Percentiles rank a stretch among this genome's conserved stretches.
Conservation (phyloP, 2,888 invertebrate genomes). For the Girardia tigrina region DNA sequence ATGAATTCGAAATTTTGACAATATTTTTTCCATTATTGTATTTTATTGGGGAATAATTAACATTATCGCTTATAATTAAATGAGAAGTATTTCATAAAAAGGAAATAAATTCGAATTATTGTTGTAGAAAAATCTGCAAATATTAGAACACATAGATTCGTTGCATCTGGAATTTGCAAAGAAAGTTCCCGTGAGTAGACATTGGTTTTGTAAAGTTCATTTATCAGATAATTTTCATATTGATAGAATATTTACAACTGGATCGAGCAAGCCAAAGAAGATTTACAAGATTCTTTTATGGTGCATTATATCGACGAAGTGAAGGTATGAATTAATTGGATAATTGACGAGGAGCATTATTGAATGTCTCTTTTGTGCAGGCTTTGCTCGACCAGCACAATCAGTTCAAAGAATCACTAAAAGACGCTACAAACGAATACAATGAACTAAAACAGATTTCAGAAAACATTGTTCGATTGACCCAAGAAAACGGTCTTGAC, state of each 20-base stretch:
- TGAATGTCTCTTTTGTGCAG: not conserved
- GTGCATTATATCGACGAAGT: slow-evolving; percentile 99
- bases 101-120: too few species aligned
- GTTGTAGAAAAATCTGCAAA: slow-evolving; percentile 34
- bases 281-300: slow-evolving; percentile 97
- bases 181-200: slow-evolving; percentile 66
- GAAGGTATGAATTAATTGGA: slow-evolving; percentile 3
- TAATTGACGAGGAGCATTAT: not conserved
- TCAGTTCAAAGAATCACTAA: slow-evolving; percentile 25
- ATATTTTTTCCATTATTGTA: too few species aligned
- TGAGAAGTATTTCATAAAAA: too few species aligned
- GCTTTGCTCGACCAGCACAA: not conserved
- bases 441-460: slow-evolving; percentile 15
- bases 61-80: too few species aligned
- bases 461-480: not conserved
- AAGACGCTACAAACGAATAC: slow-evolving; percentile 19
- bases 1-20: too few species aligned
- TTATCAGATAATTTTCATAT: not conserved
- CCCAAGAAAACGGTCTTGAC: slow-evolving; percentile 25
- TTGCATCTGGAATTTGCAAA: slow-evolving; percentile 74
- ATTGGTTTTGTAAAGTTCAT: too few species aligned
- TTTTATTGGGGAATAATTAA: too few species aligned
- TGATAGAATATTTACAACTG: slow-evolving; percentile 85
- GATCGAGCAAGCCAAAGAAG: slow-evolving; percentile 97
- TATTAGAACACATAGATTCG: slow-evolving; percentile 48